Evolutionary conservation across 2,797 vertebrate species (phyloP), one percentile per base, ranked within the genome.

Genomic region (Syngnathus rostellatus): DNA sequence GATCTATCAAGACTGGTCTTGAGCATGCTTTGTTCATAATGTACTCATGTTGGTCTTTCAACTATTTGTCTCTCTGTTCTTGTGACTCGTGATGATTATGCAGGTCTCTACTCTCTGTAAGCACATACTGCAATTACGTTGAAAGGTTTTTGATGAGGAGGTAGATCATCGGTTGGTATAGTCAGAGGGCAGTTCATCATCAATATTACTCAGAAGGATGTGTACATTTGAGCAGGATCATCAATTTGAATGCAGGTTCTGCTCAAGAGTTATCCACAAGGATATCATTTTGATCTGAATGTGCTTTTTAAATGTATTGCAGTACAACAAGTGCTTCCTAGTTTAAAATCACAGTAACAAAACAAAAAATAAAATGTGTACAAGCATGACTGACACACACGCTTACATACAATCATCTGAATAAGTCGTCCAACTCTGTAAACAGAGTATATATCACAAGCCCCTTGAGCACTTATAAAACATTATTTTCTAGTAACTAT

Each of bases 141-240:
- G 71, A 85, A 77, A 84, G 80, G 82, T 74, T 86, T 81, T 62
- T 75, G 53, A 53, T 41, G 67, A 64, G 74, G 64, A 85, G 85
- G 72, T 84, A 82, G 81, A 78, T 83, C 79, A 84, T 74, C 73
- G 66, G 77, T 80, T 81, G 72, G 78, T 71, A 63, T 31, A 25
- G 43, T 50, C 23, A 25, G 53, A 55, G 23, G 19, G 62, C 19
- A 6, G n/a, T 23, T 6, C 8, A 9, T 40, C 41, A 6, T 40
- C n/a, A 41, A 21, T 3, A 21, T 39, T 10, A 19, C 58, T 10
- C 58, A 41, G 40, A 11, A 59, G 14, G 25, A 57, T 31, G 54
- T 57, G 12, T 54, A 25, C 51, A 54, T 14, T 59, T 59, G 37
- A 6, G 14, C 17, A 16, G 48, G 19, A 50, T 37, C 55, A 19